Percentiles rank a stretch among this genome's conserved stretches.
phyloP scores from a whole-genome alignment of 2,113 vertebrate genomes.

The Sigmodon hispidus region DNA sequence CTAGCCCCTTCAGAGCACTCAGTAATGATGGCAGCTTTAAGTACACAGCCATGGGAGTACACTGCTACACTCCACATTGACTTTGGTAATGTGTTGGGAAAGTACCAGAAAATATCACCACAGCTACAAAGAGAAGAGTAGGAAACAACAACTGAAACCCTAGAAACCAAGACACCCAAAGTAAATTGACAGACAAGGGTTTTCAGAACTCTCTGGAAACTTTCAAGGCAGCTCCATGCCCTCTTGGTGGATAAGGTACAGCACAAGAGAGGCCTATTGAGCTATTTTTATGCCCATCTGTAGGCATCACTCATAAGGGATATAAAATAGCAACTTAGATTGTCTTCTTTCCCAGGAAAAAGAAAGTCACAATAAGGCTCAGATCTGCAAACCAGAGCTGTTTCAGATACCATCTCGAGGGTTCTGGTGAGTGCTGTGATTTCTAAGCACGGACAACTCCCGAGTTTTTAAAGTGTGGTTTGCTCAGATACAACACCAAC shows the following conservation, averaged over 20 bases:
- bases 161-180: not conserved
- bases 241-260: no score
- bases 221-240: not conserved
- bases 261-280: not conserved
- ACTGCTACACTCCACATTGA: rapidly evolving
- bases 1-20: rapidly evolving
- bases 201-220: not conserved
- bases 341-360: not conserved
- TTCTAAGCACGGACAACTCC: not conserved
- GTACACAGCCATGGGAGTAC: rapidly evolving
- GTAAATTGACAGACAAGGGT: rapidly evolving
- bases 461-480: not conserved
- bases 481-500: not conserved
- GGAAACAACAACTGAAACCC: not conserved
- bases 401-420: not conserved
- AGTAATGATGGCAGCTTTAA: not conserved
- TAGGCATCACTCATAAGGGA: not conserved
- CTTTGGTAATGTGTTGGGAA: rapidly evolving
- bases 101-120: no score
- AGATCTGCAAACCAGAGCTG: not conserved
- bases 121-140: not conserved
- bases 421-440: not conserved
- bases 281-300: not conserved
- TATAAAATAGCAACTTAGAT: not conserved
- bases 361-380: not conserved